Evolutionary conservation across 1,140 invertebrate species (phyloP), one percentile per base, ranked within the genome.

Genomic region (Drosophila lacteicornis): DNA sequence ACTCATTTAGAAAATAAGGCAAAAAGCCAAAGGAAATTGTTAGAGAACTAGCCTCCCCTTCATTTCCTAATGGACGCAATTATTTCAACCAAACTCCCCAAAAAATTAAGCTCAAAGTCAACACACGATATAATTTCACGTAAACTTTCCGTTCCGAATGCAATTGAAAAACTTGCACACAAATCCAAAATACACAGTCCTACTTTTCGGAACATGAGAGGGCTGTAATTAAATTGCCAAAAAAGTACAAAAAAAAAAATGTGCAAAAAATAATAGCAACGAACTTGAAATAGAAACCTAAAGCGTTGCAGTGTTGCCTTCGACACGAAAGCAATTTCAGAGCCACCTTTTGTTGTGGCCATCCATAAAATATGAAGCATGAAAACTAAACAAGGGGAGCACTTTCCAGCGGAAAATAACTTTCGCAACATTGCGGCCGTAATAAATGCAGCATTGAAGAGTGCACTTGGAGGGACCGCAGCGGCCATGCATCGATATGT

Each of bases 381-480:
- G 67, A 51, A 59, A 65, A 22, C 45, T 49, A 60, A 74, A 75
- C 76, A 66, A 67, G 49, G 22, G n/a, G 70, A 63, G 30, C 51
- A 58, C 69, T 59, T 17, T 59, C 13, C 27, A 42, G 42, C 46
- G 67, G 12, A 50, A 77, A 85, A 66, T 74, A 84, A 77, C 77
- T 84, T 78, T 84, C 25, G 59, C 71, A 71, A 57, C 49, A 62
- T 77, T 79, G 74, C 57, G 46, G 58, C 38, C 42, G 51, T 61
- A 69, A 82, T 82, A 85, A 86, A 86, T 75, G 61, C 63, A 71
- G 47, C 62, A 67, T 71, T 79, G 79, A 68, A 82, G 68, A 82
- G 74, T 76, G 75, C 75, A 82, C 58, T 75, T 57, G 79, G 66
- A 56, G 79, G 50, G n/a, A 17, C 25, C 9, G 4, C 3, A 62